Evolutionary conservation across 2,113 vertebrate genomes (phyloP).

Genomic region (Mystacornis crossleyi): DNA sequence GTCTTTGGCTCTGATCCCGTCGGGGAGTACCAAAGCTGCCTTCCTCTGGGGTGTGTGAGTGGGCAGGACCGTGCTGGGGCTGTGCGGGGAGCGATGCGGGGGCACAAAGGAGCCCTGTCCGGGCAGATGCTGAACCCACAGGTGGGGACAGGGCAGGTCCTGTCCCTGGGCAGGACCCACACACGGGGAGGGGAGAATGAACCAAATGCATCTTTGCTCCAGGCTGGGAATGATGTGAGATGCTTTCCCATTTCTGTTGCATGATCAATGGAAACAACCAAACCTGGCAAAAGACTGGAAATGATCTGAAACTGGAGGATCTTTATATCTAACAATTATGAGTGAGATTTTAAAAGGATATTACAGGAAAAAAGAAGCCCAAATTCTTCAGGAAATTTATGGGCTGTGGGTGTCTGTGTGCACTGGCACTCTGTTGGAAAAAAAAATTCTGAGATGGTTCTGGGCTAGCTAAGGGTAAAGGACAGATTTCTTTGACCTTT

Average conservation of each 20-base stretch:
- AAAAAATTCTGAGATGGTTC: background rate
- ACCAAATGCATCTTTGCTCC: background rate
- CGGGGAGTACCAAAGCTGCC: background rate
- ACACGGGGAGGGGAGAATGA: fast-evolving
- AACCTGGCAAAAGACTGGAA: background rate
- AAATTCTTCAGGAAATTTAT: background rate
- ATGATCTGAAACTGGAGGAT: background rate
- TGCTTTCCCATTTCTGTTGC: background rate
- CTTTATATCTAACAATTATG: background rate
- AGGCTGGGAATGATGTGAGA: background rate
- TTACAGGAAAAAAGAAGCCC: background rate
- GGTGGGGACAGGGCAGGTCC: background rate
- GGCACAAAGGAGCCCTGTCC: fast-evolving
- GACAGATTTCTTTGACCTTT: background rate
- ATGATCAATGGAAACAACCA: background rate
- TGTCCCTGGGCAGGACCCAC: background rate
- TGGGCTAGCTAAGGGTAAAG: background rate
- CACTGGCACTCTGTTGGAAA: background rate
- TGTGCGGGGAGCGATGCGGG: background rate
- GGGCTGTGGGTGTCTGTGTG: background rate
- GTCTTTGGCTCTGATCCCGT: no score
- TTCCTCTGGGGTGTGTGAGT: no score
- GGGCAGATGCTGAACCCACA: fast-evolving
- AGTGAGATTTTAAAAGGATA: background rate
- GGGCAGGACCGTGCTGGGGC: background rate